Conservation (phyloP, 2,797 vertebrate species). For the Chelmon rostratus region DNA sequence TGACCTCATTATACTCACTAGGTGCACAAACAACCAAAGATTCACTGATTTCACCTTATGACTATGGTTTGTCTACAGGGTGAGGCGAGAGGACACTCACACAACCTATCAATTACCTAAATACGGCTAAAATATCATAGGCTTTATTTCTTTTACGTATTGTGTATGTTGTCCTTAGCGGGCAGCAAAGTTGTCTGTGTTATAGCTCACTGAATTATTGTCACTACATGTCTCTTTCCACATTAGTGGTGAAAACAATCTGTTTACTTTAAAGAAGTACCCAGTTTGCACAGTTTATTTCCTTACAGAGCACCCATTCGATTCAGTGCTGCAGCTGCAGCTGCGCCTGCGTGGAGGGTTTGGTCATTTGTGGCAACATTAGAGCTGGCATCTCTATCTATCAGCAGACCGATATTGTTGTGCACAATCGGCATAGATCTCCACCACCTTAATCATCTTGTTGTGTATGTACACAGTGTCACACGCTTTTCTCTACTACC, state of each 20-base stretch:
- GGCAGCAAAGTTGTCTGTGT: background rate
- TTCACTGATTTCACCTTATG: background rate
- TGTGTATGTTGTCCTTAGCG: too few species aligned
- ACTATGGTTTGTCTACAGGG: background rate
- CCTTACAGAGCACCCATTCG: background rate
- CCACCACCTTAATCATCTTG: background rate
- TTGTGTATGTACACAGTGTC: background rate
- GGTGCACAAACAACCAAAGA: background rate
- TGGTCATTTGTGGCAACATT: background rate
- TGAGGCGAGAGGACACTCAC: too few species aligned
- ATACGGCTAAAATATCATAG: too few species aligned
- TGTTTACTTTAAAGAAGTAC: background rate
- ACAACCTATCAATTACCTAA: too few species aligned
- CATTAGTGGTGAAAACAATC: background rate
- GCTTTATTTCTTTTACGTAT: too few species aligned
- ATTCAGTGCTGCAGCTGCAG: background rate
- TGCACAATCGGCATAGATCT: background rate
- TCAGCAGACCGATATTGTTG: background rate
- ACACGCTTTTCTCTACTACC: slow-evolving; percentile 73
- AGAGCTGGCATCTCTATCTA: background rate
- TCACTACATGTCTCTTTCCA: too few species aligned
- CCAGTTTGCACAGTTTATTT: background rate
- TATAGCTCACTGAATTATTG: too few species aligned
- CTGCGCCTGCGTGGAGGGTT: background rate
- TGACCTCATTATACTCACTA: background rate